phyloP scores from a whole-genome alignment of 2,113 vertebrate genomes.

The Mellivora capensis region DNA sequence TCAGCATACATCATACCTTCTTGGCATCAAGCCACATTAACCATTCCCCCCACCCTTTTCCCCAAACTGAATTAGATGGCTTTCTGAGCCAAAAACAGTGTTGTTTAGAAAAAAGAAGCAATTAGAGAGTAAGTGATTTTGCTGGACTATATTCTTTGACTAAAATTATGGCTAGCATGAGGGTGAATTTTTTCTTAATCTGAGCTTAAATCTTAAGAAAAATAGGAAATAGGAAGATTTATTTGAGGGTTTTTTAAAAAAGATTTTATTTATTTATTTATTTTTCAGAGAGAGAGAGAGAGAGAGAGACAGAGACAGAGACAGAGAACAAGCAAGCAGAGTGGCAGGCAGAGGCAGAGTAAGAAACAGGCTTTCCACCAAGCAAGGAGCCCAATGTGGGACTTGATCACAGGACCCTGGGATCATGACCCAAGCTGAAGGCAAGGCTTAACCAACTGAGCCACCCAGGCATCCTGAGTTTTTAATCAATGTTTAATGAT shows the following conservation, averaged over 20 bases:
- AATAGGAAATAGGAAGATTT: background rate
- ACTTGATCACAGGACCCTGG: too few species aligned
- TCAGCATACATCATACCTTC: background rate
- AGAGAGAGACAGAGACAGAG: too few species aligned
- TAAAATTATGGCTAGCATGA: background rate
- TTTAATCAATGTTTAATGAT: background rate
- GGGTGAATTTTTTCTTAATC: background rate
- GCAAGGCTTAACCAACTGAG: too few species aligned
- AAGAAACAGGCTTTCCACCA: too few species aligned
- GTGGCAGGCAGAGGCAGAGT: too few species aligned
- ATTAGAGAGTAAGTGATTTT: background rate
- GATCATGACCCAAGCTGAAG: too few species aligned
- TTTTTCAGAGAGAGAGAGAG: too few species aligned
- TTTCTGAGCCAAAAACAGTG: background rate
- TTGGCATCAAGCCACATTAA: background rate
- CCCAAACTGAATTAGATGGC: background rate
- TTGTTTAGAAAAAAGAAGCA: background rate
- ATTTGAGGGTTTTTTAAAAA: background rate
- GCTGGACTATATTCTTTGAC: background rate
- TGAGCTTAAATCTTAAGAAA: background rate
- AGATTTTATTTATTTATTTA: too few species aligned
- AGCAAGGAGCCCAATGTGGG: too few species aligned
- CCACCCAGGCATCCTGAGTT: background rate
- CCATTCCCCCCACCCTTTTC: background rate
- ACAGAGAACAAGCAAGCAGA: too few species aligned